Percentiles rank a stretch among this genome's conserved stretches.
Evolutionary conservation across 1,140 invertebrate genomes (phyloP).

Genomic region (Drosophila albomicans): DNA sequence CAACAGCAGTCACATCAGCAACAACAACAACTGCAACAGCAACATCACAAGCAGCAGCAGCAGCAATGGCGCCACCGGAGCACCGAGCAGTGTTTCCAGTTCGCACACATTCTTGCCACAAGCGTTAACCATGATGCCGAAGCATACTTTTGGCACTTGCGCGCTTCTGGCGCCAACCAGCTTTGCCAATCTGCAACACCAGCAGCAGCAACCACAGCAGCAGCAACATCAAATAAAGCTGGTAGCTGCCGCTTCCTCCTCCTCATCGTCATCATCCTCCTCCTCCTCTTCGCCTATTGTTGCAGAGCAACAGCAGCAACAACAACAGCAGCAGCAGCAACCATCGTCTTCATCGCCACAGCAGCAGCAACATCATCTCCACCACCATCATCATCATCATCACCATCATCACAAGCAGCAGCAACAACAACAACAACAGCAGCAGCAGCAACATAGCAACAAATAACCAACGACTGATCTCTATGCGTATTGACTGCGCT

Average conservation of each 20-base stretch:
- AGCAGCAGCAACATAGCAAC: conserved; percentile 53
- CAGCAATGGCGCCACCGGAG: conserved; percentile 32
- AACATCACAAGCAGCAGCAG: conserved; percentile 33
- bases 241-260: conserved; percentile 31
- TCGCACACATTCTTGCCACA: conserved; percentile 43
- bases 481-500: conserved; percentile 77
- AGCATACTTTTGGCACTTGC: conserved; percentile 83
- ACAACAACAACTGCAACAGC: conserved; percentile 25
- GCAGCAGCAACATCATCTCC: neutral
- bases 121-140: conserved; percentile 68
- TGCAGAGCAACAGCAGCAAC: conserved; percentile 20
- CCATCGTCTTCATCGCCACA: conserved; percentile 36
- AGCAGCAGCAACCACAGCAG: conserved; percentile 38
- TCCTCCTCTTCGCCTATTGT: conserved; percentile 3
- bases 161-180: conserved; percentile 75
- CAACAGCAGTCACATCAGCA: neutral
- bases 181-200: conserved; percentile 67
- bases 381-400: conserved; percentile 26
- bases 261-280: conserved; percentile 10
- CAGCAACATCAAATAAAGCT: conserved; percentile 36
- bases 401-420: conserved; percentile 46
- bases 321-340: conserved; percentile 21
- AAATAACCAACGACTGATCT: conserved; percentile 84
- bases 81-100: conserved; percentile 37
- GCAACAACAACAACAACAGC: conserved; percentile 41